Conservation (phyloP, 2,797 vertebrate genomes). For the Pantherophis alleghaniensis region DNA sequence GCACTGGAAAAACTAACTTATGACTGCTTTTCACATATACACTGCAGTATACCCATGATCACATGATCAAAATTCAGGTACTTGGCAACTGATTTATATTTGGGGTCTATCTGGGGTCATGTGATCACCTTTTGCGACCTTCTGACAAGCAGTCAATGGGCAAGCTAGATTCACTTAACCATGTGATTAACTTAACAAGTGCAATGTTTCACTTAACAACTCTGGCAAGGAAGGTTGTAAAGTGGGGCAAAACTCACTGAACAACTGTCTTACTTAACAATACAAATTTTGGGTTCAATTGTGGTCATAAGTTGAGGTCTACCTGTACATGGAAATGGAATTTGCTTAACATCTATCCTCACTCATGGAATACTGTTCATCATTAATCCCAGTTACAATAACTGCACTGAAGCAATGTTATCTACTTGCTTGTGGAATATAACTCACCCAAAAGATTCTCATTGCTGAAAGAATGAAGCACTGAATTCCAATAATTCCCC, state of each 20-base stretch:
- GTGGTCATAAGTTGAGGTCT: not conserved
- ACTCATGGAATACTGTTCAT: not conserved
- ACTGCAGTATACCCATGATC: not conserved
- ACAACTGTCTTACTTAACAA: not conserved
- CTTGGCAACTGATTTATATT: not conserved
- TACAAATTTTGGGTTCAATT: not conserved
- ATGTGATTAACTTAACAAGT: not conserved
- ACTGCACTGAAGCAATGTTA: not conserved
- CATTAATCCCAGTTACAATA: not conserved
- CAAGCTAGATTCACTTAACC: not conserved
- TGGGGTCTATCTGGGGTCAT: not conserved
- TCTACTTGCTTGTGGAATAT: not conserved
- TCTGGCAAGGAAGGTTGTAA: not conserved
- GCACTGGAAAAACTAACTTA: not conserved
- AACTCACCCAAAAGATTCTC: not conserved
- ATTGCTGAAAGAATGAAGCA: not conserved
- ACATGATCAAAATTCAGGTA: not conserved
- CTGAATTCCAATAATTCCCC: not conserved
- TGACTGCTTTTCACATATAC: not conserved
- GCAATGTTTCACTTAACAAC: not conserved
- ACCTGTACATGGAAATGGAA: not conserved
- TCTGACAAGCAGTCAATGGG: no score
- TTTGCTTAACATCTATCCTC: not conserved
- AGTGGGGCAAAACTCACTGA: not conserved
- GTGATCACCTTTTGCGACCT: not conserved